Evolutionary conservation across 1,140 invertebrate genomes (phyloP).

Genomic region (Oscheius sp.): DNA sequence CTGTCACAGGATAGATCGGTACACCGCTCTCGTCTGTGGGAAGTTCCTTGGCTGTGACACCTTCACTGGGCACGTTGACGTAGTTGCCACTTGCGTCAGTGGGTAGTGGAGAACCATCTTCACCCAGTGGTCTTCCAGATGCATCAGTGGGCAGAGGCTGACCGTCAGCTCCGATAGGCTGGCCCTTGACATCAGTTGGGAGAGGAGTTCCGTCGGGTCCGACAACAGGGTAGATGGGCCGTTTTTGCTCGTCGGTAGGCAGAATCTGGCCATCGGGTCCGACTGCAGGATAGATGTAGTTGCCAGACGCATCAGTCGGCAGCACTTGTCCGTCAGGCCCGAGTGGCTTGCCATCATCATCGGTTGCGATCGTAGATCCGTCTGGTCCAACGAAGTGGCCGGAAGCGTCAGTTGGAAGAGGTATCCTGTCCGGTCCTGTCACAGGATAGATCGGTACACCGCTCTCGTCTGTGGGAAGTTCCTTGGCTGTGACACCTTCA

Average conservation of each 20-base stretch:
- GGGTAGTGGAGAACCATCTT: constrained; percentile 34
- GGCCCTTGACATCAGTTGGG: constrained; percentile 9
- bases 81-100: constrained; percentile 29
- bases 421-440: background rate
- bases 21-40: constrained; percentile 19
- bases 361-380: constrained; percentile 16
- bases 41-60: background rate
- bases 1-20: constrained; percentile 27
- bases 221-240: constrained; percentile 14
- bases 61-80: background rate
- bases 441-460: constrained; percentile 31
- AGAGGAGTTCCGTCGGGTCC: constrained; percentile 18
- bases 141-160: constrained; percentile 24
- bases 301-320: constrained; percentile 8
- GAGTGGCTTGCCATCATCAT: constrained; percentile 13
- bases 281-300: constrained; percentile 20
- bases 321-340: constrained; percentile 16
- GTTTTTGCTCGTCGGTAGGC: constrained; percentile 12
- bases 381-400: background rate
- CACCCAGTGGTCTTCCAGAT: constrained; percentile 11
- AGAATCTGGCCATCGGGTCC: constrained; percentile 24
- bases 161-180: constrained; percentile 23
- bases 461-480: constrained; percentile 8
- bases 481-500: too few relatives aligned
- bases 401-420: background rate